These are phyloP conservation scores for Calameuta idolon DNA, from an alignment of 2,888 invertebrate species.

Conservation along the genomic window DNA sequence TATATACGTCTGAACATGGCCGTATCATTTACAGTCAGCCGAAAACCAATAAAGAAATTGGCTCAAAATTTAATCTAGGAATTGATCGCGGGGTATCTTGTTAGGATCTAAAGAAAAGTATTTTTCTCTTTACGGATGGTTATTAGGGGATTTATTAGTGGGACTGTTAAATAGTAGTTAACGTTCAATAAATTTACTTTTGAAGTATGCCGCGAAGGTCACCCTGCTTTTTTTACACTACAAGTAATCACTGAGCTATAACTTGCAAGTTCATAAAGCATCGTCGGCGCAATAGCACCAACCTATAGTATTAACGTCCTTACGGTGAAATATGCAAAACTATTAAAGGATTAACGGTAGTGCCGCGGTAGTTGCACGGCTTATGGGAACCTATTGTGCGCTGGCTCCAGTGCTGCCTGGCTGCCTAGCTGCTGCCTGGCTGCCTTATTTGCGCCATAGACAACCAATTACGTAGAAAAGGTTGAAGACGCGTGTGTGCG, in stretches of 20 bases:
- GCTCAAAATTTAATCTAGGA: neutral
- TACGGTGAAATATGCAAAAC: constrained; percentile 23
- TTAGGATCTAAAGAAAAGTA: neutral
- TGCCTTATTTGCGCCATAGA: constrained; percentile 8
- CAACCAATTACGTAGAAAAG: constrained; percentile 15
- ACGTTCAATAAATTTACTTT: neutral
- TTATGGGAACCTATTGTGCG: constrained; percentile 30
- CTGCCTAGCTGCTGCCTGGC: neutral
- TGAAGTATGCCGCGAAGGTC: neutral
- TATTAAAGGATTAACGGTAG: constrained; percentile 25
- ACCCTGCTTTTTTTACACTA: neutral
- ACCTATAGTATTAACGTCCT: constrained; percentile 12
- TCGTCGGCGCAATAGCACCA: neutral
- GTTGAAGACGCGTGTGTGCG: constrained; percentile 10
- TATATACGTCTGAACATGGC: neutral
- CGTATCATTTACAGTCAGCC: neutral
- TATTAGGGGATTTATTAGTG: neutral
- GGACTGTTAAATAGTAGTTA: neutral
- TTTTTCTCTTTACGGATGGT: neutral
- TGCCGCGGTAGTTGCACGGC: constrained; percentile 15
- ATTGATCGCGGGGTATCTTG: neutral
- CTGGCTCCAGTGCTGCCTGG: neutral
- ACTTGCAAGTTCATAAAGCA: constrained; percentile 9
- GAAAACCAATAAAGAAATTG: neutral
- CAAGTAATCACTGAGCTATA: neutral